Conservation (phyloP, 2,888 invertebrate species). For the Keiferia lycopersicella region DNA sequence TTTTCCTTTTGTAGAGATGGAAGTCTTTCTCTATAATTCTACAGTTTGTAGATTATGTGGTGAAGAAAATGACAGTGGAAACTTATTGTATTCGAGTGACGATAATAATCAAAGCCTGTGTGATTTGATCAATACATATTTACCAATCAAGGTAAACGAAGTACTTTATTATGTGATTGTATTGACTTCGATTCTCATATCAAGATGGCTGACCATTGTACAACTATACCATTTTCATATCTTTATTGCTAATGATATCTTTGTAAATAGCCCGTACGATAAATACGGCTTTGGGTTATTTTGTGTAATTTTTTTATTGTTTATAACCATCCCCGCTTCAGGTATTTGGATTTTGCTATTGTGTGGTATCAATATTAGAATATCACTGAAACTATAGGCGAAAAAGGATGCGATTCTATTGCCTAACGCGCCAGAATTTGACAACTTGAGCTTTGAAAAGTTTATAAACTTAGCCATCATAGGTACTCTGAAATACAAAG, state of each 20-base stretch:
- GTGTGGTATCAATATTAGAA: neutral
- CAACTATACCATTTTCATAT: conserved; percentile 52
- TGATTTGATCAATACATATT: conserved; percentile 85
- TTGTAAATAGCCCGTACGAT: neutral
- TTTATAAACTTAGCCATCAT: neutral
- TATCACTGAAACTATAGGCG: neutral
- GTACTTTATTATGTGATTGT: conserved; percentile 63
- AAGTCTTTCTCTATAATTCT: conserved; percentile 84
- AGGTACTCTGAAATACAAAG: neutral
- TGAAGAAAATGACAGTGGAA: conserved; percentile 86
- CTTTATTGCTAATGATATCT: conserved; percentile 38
- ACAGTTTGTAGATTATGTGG: conserved; percentile 89
- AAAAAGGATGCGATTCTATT: conserved; percentile 14
- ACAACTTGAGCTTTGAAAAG: conserved; percentile 28
- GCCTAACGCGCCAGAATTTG: conserved; percentile 46
- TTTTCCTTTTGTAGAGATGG: conserved; percentile 58
- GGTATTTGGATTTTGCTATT: neutral
- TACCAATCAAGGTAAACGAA: conserved; percentile 85
- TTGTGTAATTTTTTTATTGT: neutral
- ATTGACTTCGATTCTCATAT: conserved; percentile 65
- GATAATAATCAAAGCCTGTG: conserved; percentile 83
- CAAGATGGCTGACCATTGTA: conserved; percentile 62
- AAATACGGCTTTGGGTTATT: neutral
- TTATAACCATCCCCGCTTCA: neutral
- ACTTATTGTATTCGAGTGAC: conserved; percentile 81